Percentiles rank a stretch among this genome's conserved stretches.
phyloP scores from a whole-genome alignment of 2,888 invertebrate genomes.

The Megastigmus dorsalis region DNA sequence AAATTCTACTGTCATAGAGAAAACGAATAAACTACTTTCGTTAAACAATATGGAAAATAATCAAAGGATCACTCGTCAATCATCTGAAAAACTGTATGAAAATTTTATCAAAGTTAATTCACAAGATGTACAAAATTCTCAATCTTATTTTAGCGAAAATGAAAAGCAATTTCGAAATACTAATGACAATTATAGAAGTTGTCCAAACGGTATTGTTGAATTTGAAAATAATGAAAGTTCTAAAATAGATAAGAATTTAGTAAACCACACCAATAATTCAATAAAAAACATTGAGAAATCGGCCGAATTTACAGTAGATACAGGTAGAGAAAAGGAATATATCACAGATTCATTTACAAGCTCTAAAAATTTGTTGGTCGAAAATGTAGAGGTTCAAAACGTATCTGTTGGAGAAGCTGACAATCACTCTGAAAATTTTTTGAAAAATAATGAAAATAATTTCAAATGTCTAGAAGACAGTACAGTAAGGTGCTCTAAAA shows the following conservation, averaged over 20 bases:
- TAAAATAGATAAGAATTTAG: neutral
- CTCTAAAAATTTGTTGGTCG: neutral
- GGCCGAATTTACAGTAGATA: neutral
- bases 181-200: neutral
- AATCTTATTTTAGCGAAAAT: conserved; percentile 11
- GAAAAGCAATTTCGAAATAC: neutral
- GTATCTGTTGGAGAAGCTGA: too few relatives aligned
- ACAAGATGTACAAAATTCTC: neutral
- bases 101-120: neutral
- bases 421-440: neutral
- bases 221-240: neutral
- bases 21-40: neutral
- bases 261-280: neutral
- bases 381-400: too few relatives aligned
- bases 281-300: neutral
- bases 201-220: neutral
- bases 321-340: neutral
- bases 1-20: neutral
- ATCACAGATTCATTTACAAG: neutral
- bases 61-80: conserved; percentile 9
- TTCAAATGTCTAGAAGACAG: neutral
- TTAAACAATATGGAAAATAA: neutral
- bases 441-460: neutral
- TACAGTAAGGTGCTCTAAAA: neutral
- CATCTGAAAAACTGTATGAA: conserved; percentile 12